Evolutionary conservation across 1,140 invertebrate genomes (phyloP).

Genomic region (Laupala kohalensis): DNA sequence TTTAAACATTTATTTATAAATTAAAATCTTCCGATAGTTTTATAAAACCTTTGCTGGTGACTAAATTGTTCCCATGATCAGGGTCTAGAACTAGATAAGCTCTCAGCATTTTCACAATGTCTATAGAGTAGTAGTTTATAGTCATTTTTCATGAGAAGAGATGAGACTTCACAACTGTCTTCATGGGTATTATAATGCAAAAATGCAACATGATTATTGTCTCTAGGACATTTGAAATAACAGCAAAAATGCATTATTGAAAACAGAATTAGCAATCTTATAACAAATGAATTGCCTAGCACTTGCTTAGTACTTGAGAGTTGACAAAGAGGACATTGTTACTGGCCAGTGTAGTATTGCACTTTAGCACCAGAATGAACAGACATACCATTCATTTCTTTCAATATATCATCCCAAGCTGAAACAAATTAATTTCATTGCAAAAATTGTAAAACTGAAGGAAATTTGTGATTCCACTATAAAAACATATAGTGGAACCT

Average conservation of each 20-base stretch:
- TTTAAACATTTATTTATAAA: not conserved
- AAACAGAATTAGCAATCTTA: not conserved
- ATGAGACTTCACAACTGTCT: no score
- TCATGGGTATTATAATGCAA: no score
- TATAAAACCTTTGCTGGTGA: not conserved
- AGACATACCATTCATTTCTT: slow-evolving; percentile 5
- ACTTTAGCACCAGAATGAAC: slow-evolving; percentile 5
- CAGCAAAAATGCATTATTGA: slow-evolving; percentile 2
- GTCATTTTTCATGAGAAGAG: no score
- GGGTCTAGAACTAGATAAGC: not conserved
- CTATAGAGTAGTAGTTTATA: not conserved
- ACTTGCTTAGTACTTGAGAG: no score
- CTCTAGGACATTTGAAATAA: slow-evolving; percentile 2
- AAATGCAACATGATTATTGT: slow-evolving; percentile 3
- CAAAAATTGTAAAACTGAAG: not conserved
- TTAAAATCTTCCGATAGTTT: not conserved
- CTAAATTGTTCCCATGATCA: not conserved
- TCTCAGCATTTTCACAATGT: not conserved
- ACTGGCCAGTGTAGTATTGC: slow-evolving; percentile 14
- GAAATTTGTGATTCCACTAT: not conserved
- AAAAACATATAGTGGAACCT: no score
- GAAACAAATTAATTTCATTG: not conserved
- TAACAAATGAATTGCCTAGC: not conserved
- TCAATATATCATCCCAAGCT: slow-evolving; percentile 12
- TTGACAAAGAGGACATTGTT: not conserved